Conservation (phyloP, 2,888 invertebrate genomes). For the Aspidiotus rigidus region DNA sequence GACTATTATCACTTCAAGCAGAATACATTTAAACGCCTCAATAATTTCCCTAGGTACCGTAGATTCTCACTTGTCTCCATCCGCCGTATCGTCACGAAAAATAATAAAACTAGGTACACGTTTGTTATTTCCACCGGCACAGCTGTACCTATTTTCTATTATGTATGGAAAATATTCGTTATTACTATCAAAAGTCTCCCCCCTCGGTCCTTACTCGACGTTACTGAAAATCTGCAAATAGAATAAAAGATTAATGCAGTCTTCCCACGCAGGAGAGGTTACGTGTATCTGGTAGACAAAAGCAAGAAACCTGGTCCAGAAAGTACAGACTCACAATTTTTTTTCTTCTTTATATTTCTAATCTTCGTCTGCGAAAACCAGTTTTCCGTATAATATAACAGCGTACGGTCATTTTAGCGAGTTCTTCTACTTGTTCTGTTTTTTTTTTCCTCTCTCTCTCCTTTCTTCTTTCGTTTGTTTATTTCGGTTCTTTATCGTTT, state of each 20-base stretch:
- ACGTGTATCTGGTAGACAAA: constrained; percentile 27
- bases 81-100: neutral
- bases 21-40: neutral
- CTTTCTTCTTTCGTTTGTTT: too few relatives aligned
- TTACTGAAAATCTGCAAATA: constrained; percentile 12
- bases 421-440: neutral
- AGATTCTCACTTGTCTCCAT: constrained; percentile 1
- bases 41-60: neutral
- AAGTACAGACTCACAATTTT: constrained; percentile 5
- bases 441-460: too few relatives aligned
- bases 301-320: constrained; percentile 15
- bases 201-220: constrained; percentile 1
- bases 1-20: too few relatives aligned
- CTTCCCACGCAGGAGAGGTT: constrained; percentile 31
- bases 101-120: too few relatives aligned
- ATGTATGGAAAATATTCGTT: constrained; percentile 27
- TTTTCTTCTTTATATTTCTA: constrained; percentile 8
- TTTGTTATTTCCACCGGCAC: constrained; percentile 6
- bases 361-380: constrained; percentile 23
- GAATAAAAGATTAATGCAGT: constrained; percentile 29
- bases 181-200: constrained; percentile 19
- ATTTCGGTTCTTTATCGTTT: too few relatives aligned
- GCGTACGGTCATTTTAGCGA: constrained; percentile 11
- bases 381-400: constrained; percentile 22
- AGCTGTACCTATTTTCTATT: constrained; percentile 23